phyloP scores from a whole-genome alignment of 2,113 vertebrate genomes.

The Kryptolebias marmoratus region DNA sequence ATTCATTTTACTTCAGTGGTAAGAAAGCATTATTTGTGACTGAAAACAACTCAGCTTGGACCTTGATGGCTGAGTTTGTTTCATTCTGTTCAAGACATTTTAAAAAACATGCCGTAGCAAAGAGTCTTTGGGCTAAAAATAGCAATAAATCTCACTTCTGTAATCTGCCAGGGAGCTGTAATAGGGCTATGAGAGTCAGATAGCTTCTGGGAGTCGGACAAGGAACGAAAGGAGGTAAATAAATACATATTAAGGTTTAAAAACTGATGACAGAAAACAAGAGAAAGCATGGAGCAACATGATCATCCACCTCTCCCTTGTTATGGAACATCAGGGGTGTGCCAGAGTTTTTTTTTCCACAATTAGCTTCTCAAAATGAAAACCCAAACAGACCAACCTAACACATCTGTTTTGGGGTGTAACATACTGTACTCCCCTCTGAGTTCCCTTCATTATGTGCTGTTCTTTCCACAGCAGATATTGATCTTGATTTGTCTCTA shows the following conservation, averaged over 20 bases:
- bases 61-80: background rate
- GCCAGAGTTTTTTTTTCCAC: slow-evolving; percentile 14
- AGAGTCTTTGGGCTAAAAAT: slow-evolving; percentile 47
- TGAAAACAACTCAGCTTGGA: slow-evolving; percentile 36
- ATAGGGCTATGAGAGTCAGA: slow-evolving; percentile 34
- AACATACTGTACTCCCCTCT: slow-evolving; percentile 31
- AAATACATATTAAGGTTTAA: slow-evolving; percentile 1
- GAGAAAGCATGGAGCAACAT: slow-evolving; percentile 7
- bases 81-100: slow-evolving; percentile 4
- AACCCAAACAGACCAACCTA: slow-evolving; percentile 25
- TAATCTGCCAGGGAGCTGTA: slow-evolving; percentile 40
- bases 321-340: slow-evolving; percentile 59
- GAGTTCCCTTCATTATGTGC: slow-evolving; percentile 42
- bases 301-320: slow-evolving; percentile 51
- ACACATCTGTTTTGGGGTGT: slow-evolving; percentile 71
- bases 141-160: slow-evolving; percentile 49
- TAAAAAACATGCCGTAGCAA: slow-evolving; percentile 9
- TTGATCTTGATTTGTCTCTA: slow-evolving; percentile 59
- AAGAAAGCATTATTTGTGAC: slow-evolving; percentile 45
- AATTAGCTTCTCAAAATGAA: slow-evolving; percentile 39
- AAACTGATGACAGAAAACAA: slow-evolving; percentile 20
- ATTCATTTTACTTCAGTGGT: slow-evolving; percentile 57
- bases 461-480: slow-evolving; percentile 63
- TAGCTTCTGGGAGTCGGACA: slow-evolving; percentile 11
- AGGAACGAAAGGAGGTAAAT: slow-evolving; percentile 17